Evolutionary conservation across 2,797 vertebrate species (phyloP).

Genomic region (Helostoma temminkii): DNA sequence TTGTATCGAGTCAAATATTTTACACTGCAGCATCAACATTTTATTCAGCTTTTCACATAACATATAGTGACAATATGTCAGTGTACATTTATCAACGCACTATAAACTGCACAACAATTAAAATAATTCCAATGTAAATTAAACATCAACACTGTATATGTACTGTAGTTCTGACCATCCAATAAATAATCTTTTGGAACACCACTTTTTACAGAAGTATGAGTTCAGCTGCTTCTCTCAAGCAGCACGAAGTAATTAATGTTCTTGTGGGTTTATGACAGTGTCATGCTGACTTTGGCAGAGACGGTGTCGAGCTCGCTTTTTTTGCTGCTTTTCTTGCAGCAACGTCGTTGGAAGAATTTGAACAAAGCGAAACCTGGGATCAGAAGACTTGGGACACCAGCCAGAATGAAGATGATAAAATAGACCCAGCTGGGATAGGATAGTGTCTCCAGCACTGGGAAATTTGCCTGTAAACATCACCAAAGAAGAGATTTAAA

Average conservation of each 20-base stretch:
- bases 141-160: no score
- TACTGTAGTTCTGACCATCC: neutral
- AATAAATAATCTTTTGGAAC: neutral
- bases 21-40: no score
- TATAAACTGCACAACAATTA: neutral
- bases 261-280: neutral
- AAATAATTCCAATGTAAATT: no score
- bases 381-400: conserved; percentile 88
- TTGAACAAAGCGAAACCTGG: conserved; percentile 85
- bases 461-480: conserved; percentile 84
- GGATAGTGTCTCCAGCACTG: conserved; percentile 65
- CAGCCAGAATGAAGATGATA: conserved; percentile 89
- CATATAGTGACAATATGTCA: neutral
- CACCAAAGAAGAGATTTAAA: neutral
- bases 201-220: no score
- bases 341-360: conserved; percentile 76
- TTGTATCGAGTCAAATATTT: no score
- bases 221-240: neutral
- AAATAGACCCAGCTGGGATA: conserved; percentile 88
- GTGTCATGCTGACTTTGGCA: conserved; percentile 68
- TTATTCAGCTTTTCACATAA: neutral
- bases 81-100: neutral
- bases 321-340: conserved; percentile 51
- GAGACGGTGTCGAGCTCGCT: conserved; percentile 53
- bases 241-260: neutral